Evolutionary conservation across 2,113 vertebrate genomes (phyloP), one percentile per base, ranked within the genome.

Genomic region (Tachuris rubrigastra): DNA sequence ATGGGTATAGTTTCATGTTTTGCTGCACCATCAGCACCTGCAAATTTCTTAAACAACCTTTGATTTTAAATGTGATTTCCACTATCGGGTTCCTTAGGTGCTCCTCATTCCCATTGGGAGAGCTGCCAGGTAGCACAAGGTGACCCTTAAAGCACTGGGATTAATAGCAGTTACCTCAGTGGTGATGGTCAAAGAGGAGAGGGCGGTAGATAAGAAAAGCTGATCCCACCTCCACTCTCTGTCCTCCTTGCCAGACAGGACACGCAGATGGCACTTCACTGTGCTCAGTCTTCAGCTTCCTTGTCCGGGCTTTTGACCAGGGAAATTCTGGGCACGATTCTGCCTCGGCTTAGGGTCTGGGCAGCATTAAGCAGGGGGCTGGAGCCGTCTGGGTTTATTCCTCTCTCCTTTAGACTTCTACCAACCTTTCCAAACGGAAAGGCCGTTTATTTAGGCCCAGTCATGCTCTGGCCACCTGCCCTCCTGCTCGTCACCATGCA

Each of bases 151-250:
- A 93, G 92, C 86, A 75, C 78, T 3, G 41, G 87, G 85, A 95
- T 95, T 96, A 97, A 85, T 12, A 42, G 89, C 83, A 79, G 93
- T 91, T 93, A 86, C 91, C 87, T 77, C 65, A 85, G 65, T 13
- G 66, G 65, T 30, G 75, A 59, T 82, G 31, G 86, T 42, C 59
- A 80, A 41, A 76, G 74, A 53, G 55, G 56, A 93, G 65, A 81
- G 41, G 56, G 69, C 7, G 12, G 49, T 56, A 50, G 81, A 6
- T 62, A 78, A 88, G 72, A 74, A 73, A 58, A 77, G 67, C 78
- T 78, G 85, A 93, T 73, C 44, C 62, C 44, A 52, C 50, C 56
- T 35, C 55, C 19, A 3, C 33, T 5, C 68, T 31, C 60, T 73
- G 56, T 30, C 27, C 21, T 52, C 62, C 37, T 19, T 23, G n/a